A percentile compares a stretch with the other conserved stretches of the same genome.
These are phyloP conservation scores for Ephydatia muelleri DNA, from an alignment of 37 sponge, comb jelly and placozoan genomes.

Conservation along the genomic window DNA sequence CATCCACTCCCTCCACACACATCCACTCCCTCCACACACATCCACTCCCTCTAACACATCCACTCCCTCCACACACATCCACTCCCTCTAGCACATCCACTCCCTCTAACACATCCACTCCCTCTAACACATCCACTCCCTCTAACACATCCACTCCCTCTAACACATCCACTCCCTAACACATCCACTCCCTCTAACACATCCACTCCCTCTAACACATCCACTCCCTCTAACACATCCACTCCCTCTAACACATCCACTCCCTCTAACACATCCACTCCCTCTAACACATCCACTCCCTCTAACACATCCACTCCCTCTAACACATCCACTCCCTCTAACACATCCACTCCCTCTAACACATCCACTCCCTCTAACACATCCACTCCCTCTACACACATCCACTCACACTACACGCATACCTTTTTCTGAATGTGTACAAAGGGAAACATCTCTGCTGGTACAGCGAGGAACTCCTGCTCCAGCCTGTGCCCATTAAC, in stretches of 20 bases:
- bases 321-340: background rate
- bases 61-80: background rate
- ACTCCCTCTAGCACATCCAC: background rate
- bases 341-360: background rate
- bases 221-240: background rate
- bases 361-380: background rate
- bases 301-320: background rate
- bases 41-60: background rate
- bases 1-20: background rate
- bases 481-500: constrained; percentile 68
- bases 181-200: background rate
- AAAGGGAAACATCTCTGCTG: constrained; percentile 79
- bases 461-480: constrained; percentile 52
- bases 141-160: background rate
- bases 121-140: background rate
- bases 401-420: background rate
- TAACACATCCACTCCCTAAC: too few relatives aligned
- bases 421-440: constrained; percentile 88
- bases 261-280: background rate
- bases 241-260: background rate
- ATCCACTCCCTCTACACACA: background rate
- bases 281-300: background rate
- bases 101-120: background rate
- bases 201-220: background rate
- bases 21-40: background rate